A percentile compares a stretch with the other conserved stretches of the same genome.
Conservation (phyloP, 2,797 vertebrate species). For the Argya squamiceps region DNA sequence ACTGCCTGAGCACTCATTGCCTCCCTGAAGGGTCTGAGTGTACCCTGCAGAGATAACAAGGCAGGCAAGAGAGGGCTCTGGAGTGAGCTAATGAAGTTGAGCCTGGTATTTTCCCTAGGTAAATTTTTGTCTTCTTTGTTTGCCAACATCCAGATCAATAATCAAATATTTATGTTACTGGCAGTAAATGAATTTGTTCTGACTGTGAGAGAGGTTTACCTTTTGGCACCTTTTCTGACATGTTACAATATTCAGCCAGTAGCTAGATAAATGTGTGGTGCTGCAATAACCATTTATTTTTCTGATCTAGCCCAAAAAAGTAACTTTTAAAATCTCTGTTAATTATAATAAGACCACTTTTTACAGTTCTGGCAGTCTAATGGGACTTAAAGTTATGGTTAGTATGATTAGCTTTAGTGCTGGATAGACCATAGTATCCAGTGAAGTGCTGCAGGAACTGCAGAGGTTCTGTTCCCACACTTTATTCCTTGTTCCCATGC, state of each 20-base stretch:
- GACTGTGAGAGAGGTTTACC: background rate
- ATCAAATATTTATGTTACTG: slow-evolving; percentile 11
- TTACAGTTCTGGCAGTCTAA: background rate
- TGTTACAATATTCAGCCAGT: background rate
- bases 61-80: background rate
- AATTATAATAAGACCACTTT: background rate
- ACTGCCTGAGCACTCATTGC: rapidly evolving
- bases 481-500: background rate
- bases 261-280: background rate
- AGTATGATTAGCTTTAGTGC: background rate
- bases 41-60: background rate
- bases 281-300: background rate
- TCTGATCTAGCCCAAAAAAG: background rate
- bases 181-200: background rate
- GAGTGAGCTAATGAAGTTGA: background rate
- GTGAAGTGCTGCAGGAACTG: background rate
- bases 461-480: background rate
- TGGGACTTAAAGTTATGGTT: background rate
- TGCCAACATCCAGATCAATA: background rate
- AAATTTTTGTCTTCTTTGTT: background rate
- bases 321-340: background rate
- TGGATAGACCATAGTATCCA: background rate
- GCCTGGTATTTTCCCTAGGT: background rate
- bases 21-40: background rate
- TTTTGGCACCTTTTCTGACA: background rate